Percentiles rank a stretch among this genome's conserved stretches.
Conservation (phyloP, 2,113 vertebrate species). For the Tychaedon coryphoeus region DNA sequence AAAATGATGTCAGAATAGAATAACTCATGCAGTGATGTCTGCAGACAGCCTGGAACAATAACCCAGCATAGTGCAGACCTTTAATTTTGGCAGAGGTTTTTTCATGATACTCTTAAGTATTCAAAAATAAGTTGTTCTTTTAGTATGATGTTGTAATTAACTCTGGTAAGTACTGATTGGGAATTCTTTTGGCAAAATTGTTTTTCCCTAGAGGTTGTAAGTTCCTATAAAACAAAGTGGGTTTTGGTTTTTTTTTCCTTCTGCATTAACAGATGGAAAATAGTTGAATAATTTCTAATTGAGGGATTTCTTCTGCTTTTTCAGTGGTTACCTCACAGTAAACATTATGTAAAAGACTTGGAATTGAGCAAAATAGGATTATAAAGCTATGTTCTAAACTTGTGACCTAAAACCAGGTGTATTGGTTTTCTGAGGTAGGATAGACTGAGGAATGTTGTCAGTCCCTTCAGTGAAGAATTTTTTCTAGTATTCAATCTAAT, state of each 20-base stretch:
- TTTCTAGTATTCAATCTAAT: background rate
- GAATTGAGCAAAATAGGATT: background rate
- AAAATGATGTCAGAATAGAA: slow-evolving; percentile 22
- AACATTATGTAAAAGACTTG: background rate
- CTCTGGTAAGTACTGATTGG: background rate
- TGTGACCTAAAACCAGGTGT: background rate
- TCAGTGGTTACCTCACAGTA: background rate
- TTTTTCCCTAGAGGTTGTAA: background rate
- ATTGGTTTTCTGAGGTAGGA: background rate
- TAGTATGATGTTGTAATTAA: slow-evolving; percentile 1
- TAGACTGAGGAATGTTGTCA: background rate
- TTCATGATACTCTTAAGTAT: background rate
- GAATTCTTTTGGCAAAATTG: background rate
- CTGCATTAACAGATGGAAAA: background rate
- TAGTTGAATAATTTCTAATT: background rate
- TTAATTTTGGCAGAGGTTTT: background rate
- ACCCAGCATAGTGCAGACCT: background rate
- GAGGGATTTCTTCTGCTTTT: background rate
- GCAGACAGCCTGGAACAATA: slow-evolving; percentile 37
- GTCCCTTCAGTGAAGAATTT: background rate
- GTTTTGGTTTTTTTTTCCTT: background rate
- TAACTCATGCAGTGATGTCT: slow-evolving; percentile 9
- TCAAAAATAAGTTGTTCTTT: background rate
- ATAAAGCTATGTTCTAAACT: background rate
- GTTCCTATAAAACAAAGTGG: background rate